A percentile compares a stretch with the other conserved stretches of the same genome.
Conservation (phyloP, 2,888 invertebrate genomes). For the Blera fallax region DNA sequence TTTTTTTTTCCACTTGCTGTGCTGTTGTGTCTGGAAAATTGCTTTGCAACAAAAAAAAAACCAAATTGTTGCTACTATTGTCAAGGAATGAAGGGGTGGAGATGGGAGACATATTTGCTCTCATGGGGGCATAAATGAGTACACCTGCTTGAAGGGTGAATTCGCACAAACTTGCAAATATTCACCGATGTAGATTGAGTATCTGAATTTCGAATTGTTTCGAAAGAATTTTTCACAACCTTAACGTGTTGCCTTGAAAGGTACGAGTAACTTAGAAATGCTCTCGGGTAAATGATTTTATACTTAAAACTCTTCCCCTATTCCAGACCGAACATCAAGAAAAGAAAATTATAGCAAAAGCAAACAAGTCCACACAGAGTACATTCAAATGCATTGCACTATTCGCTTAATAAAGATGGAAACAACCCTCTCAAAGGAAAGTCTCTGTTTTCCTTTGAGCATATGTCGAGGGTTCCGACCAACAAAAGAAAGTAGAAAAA, state of each 20-base stretch:
- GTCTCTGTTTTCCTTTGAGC: conserved; percentile 10
- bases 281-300: no score
- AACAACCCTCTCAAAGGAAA: not conserved
- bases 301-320: no score
- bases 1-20: not conserved
- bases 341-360: not conserved
- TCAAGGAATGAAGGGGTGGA: not conserved
- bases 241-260: no score
- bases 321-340: no score
- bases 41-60: conserved; percentile 3
- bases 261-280: no score
- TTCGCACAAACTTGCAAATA: not conserved
- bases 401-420: not conserved
- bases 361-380: not conserved
- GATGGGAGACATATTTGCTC: not conserved
- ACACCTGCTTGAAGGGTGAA: not conserved
- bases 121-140: not conserved
- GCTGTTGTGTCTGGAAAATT: conserved; percentile 36
- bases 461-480: not conserved
- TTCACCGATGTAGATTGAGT: not conserved
- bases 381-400: not conserved
- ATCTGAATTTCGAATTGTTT: not conserved
- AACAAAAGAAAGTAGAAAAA: not conserved
- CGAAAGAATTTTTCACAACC: not conserved
- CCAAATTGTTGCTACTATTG: not conserved